Conservation (phyloP, 2,888 invertebrate genomes). For the Orchesella flavescens region DNA sequence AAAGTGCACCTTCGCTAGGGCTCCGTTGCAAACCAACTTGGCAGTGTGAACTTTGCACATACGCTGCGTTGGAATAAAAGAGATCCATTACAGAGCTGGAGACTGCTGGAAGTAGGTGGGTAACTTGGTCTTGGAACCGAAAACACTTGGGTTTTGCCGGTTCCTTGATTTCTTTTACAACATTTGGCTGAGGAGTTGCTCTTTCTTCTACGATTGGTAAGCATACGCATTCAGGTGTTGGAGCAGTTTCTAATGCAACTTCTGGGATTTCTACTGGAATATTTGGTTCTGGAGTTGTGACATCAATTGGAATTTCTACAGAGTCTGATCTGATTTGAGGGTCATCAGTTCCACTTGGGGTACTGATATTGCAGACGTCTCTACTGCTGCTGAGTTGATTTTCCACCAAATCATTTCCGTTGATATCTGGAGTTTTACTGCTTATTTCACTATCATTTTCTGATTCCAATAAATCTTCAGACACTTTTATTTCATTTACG, state of each 20-base stretch:
- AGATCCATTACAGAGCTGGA: constrained; percentile 35
- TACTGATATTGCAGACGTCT: background rate
- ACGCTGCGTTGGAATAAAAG: background rate
- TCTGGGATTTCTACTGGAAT: background rate
- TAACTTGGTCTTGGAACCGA: constrained; percentile 40
- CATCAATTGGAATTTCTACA: constrained; percentile 34
- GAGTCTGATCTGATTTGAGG: background rate
- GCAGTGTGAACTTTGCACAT: background rate
- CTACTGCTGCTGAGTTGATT: background rate
- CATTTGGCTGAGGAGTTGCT: background rate
- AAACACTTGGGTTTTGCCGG: background rate
- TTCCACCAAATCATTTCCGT: background rate
- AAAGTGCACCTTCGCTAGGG: constrained; percentile 23
- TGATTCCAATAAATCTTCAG: no score
- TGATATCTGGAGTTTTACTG: background rate
- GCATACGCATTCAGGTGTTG: no score
- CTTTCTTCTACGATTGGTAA: background rate
- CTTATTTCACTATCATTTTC: background rate
- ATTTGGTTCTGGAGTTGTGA: constrained; percentile 48
- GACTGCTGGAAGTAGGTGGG: constrained; percentile 11
- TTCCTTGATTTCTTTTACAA: background rate
- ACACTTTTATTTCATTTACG: no score
- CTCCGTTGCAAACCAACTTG: constrained; percentile 9
- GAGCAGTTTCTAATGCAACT: background rate
- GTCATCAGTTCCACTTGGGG: constrained; percentile 4